These are phyloP conservation scores for Poeciliopsis paucimaculata DNA, from an alignment of 2,797 vertebrate genomes.

Conservation along the genomic window DNA sequence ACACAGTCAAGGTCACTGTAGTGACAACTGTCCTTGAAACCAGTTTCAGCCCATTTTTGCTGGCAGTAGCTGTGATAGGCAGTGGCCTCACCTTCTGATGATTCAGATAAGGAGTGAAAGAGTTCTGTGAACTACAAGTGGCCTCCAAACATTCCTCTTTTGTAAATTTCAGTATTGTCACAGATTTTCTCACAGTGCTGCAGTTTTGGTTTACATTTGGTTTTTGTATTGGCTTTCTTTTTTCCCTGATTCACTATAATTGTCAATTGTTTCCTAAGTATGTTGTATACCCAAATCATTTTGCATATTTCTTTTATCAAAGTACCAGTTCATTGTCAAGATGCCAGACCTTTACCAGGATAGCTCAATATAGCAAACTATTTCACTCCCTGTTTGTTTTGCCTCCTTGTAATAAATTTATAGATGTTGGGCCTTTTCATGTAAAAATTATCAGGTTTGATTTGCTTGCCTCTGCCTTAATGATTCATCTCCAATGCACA, in stretches of 20 bases:
- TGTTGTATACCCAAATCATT: not conserved
- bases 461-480: slow-evolving; percentile 21
- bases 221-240: not conserved
- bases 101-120: slow-evolving; percentile 51
- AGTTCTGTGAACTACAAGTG: slow-evolving; percentile 19
- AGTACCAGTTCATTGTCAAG: not conserved
- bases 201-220: slow-evolving; percentile 25
- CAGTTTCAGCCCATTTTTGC: slow-evolving; percentile 48
- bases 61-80: slow-evolving; percentile 48
- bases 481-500: not conserved
- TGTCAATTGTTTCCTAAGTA: not conserved
- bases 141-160: slow-evolving; percentile 11
- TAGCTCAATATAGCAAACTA: not conserved
- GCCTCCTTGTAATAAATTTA: not conserved
- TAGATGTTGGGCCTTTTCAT: not conserved
- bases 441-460: slow-evolving; percentile 26
- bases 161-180: slow-evolving; percentile 38
- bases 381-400: not conserved
- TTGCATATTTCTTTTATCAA: not conserved
- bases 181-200: slow-evolving; percentile 16
- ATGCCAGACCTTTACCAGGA: not conserved
- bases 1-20: slow-evolving; percentile 46
- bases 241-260: not conserved
- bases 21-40: slow-evolving; percentile 51
- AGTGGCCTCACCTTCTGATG: slow-evolving; percentile 60